Base-by-base conservation (phyloP, 2,797 vertebrate genomes). In the Betta splendens region DNA sequence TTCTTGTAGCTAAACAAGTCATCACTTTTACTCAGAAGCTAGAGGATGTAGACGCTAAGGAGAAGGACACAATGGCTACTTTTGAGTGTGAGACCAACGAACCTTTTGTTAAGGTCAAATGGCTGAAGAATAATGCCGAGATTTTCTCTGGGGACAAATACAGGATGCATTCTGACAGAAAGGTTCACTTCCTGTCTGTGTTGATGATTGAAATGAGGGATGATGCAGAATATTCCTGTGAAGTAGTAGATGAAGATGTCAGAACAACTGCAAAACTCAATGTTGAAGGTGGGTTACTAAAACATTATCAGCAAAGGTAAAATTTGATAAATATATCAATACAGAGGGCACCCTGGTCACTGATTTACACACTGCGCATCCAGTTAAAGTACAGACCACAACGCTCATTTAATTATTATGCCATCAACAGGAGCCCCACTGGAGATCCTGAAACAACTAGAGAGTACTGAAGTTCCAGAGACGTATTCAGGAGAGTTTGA, bases 81-180 rank as follows among this genome's bases (percentile, higher is more conserved):
- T 99, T 99, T 89, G 98, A 99, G 87, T 99, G 98, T 65, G 98
- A 99, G 89, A 98, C 96, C 80, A 97, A 95, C n/a, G 98, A 99
- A 74, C 97, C 98, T 57, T 99, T 99, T 72, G 85, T 98, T 54
- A 99, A 98, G 88, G 98, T 99, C 48, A 94, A 94, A 86, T 99
- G 98, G 98, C 85, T 94, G 74, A 99, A 96, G 84, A 90, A 96
- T 36, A 93, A 95, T 20, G 36, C 89, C 17, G 93, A 95, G 58
- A 91, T 99, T 81, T 91, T 91, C 81, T 89, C 93, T 9, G 96
- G 97, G 81, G 95, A 99, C 77, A 99, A 99, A 80, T 99, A 95
- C 42, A 91, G 96, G 62, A 99, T 95, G 94, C 98, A 98, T 79
- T 97, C 96, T 1, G 98, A 99, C 87, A 93, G 98, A 65, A 99